These are phyloP conservation scores for Tichodroma muraria DNA, from an alignment of 2,113 vertebrate genomes.

Conservation along the genomic window DNA sequence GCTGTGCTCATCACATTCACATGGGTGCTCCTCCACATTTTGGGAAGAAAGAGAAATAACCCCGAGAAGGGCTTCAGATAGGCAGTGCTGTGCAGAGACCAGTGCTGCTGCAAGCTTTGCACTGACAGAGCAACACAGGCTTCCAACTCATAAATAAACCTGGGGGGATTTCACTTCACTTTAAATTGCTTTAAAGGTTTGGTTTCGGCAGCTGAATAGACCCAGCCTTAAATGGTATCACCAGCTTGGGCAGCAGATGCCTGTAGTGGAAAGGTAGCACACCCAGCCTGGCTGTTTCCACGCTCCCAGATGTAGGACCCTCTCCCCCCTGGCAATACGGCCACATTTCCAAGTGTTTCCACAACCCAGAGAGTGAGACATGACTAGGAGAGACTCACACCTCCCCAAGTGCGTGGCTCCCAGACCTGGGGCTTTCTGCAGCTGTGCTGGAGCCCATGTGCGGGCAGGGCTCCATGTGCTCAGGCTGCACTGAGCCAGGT, in stretches of 20 bases:
- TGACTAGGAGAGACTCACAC: background rate
- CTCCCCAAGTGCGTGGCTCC: background rate
- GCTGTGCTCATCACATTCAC: background rate
- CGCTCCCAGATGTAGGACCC: background rate
- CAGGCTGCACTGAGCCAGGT: background rate
- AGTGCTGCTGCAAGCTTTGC: background rate
- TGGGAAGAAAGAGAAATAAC: background rate
- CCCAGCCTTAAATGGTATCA: background rate
- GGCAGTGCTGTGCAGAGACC: background rate
- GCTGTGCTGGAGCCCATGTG: background rate
- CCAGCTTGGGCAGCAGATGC: background rate
- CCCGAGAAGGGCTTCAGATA: background rate
- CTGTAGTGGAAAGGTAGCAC: background rate
- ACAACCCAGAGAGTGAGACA: background rate
- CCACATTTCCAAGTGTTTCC: background rate
- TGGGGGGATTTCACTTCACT: background rate
- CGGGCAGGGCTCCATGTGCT: background rate
- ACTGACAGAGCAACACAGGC: background rate
- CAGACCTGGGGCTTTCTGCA: background rate
- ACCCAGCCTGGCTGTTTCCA: background rate
- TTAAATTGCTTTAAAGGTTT: background rate
- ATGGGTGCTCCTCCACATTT: background rate
- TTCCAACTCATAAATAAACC: background rate
- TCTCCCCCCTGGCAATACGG: rapidly evolving
- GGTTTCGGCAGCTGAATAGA: background rate